A percentile compares a stretch with the other conserved stretches of the same genome.
These are phyloP conservation scores for Arizona elegans DNA, from an alignment of 2,113 vertebrate species.

Conservation along the genomic window DNA sequence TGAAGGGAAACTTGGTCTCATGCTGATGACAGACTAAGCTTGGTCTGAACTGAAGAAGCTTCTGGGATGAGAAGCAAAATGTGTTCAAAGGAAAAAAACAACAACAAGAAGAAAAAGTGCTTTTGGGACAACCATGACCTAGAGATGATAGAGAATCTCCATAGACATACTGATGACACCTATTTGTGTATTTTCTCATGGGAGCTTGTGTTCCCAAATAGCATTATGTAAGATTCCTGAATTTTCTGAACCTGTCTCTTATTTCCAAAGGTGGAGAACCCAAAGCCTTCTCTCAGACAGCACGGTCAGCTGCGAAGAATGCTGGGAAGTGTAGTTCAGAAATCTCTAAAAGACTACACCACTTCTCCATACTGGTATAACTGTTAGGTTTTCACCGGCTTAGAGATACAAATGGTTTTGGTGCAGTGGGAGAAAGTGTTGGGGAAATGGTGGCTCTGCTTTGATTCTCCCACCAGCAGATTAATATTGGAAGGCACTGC, in stretches of 20 bases:
- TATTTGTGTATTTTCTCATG: not conserved
- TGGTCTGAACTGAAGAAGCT: not conserved
- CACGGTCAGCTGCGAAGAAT: not conserved
- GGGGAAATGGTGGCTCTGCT: not conserved
- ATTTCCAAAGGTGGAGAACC: not conserved
- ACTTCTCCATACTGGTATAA: not conserved
- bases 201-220: not conserved
- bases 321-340: not conserved
- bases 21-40: not conserved
- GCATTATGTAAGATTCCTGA: not conserved
- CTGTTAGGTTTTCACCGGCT: not conserved
- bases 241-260: not conserved
- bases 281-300: not conserved
- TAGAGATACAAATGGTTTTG: not conserved
- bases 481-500: not conserved
- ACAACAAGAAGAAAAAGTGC: not conserved
- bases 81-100: not conserved
- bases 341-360: not conserved
- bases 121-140: not conserved
- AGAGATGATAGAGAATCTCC: not conserved
- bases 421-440: not conserved
- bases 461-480: not conserved
- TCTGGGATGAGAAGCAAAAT: not conserved
- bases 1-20: not conserved
- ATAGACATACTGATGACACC: not conserved